Percentiles rank a stretch among this genome's conserved stretches.
Conservation (phyloP, 1,140 invertebrate genomes). For the Gonioctena quinquepunctata region DNA sequence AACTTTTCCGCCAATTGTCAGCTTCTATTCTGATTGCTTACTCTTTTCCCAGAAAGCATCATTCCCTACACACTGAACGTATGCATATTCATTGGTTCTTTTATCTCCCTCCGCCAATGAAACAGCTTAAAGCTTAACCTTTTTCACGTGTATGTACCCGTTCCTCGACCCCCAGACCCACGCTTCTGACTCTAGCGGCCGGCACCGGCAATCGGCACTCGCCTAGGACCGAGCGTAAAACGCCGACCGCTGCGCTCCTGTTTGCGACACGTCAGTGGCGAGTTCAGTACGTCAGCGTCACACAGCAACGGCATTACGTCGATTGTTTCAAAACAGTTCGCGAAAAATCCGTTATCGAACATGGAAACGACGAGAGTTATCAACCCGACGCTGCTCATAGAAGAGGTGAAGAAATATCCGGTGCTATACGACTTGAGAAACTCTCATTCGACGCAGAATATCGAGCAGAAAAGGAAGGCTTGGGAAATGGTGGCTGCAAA, state of each 20-base stretch:
- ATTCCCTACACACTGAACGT: no score
- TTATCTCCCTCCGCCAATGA: no score
- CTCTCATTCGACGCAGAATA: constrained; percentile 13
- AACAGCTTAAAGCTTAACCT: no score
- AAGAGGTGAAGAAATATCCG: constrained; percentile 41
- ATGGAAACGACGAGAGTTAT: constrained; percentile 17
- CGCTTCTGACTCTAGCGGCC: not conserved
- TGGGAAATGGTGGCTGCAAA: constrained; percentile 38
- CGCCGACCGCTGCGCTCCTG: not conserved
- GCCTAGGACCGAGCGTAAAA: not conserved
- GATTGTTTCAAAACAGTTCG: not conserved
- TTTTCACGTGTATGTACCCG: no score
- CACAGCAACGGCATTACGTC: not conserved
- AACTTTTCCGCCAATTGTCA: no score
- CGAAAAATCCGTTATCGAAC: not conserved
- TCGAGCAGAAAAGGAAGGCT: constrained; percentile 24
- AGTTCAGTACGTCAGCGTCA: not conserved
- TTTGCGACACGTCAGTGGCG: not conserved
- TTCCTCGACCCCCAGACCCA: not conserved
- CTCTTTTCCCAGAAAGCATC: no score
- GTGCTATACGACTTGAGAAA: constrained; percentile 31
- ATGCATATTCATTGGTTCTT: no score
- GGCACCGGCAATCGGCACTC: not conserved
- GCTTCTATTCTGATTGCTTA: no score
- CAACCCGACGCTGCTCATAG: constrained; percentile 28